Base-by-base conservation (phyloP, 2,888 invertebrate species). In the Megamerina dolium region DNA sequence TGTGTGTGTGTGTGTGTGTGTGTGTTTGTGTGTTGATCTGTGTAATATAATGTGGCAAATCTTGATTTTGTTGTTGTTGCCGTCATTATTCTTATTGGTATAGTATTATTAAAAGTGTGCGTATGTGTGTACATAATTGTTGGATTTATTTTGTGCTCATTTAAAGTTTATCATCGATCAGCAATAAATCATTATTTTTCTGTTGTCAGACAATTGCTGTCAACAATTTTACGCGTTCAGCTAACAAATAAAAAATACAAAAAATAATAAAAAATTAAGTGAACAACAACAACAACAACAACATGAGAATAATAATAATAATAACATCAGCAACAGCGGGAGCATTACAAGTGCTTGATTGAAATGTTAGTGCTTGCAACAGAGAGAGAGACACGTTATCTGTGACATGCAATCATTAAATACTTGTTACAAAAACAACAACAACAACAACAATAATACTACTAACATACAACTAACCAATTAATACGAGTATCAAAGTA, bases 101-200 rank as follows among this genome's bases (percentile, higher is more conserved):
- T n/a, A n/a, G n/a, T n/a, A n/a, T n/a, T n/a, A n/a, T n/a, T n/a
- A n/a, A n/a, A n/a, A n/a, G n/a, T n/a, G n/a, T n/a, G n/a, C n/a
- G n/a, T n/a, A 17, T 5, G 26, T 26, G 18, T 13, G 8, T 18
- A 12, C 26, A 21, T 44, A 36, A 42, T 50, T 46, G 41, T 36
- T 23, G 29, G 45, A 41, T 52, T 46, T 51, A 45, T 43, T 43
- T 31, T 48, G 37, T 30, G 31, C 31, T 36, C 35, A 35, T 41
- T 34, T 48, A 42, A 50, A 49, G 29, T 47, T 57, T 55, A 54
- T 55, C 56, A 48, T 52, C n/a, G 53, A 52, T 53, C 52, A 43
- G 52, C 54, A 49, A 57, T 57, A 57, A 57, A 57, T 57, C 56
- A 57, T 57, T 55, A 52, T 52, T n/a, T n/a, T n/a, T n/a, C n/a